These are phyloP conservation scores for Stomatorhinus walkeri DNA, from an alignment of 2,797 vertebrate genomes.

Conservation along the genomic window DNA sequence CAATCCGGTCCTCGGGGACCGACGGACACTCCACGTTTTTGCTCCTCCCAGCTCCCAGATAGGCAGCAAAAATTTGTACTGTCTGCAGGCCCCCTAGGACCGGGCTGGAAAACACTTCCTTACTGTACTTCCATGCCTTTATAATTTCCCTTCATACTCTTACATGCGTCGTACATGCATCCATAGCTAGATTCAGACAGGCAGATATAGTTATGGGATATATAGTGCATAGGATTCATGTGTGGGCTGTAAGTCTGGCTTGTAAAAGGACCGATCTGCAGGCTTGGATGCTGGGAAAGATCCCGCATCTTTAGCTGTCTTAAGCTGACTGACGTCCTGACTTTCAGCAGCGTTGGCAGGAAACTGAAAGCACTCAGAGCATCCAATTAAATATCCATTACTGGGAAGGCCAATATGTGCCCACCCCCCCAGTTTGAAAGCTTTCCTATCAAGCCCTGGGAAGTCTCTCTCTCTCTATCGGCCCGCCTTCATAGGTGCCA, in stretches of 20 bases:
- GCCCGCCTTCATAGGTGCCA: not conserved
- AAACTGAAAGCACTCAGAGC: constrained; percentile 8
- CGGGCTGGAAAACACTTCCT: not conserved
- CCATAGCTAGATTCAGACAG: not conserved
- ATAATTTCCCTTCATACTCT: not conserved
- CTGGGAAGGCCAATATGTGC: not conserved
- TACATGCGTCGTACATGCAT: not conserved
- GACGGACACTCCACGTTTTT: not conserved
- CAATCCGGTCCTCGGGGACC: not conserved
- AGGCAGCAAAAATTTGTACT: not conserved
- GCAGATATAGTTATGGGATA: not conserved
- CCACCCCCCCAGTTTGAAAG: not conserved
- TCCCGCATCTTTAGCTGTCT: not conserved
- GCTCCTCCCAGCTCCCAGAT: not conserved
- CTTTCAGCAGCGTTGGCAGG: not conserved
- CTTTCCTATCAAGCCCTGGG: not conserved
- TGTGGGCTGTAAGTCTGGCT: not conserved
- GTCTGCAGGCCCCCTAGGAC: not conserved
- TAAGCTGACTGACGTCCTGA: not conserved
- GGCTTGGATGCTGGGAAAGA: not conserved
- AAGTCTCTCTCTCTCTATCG: not conserved
- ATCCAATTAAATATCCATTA: constrained; percentile 14
- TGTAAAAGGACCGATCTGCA: not conserved
- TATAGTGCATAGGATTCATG: not conserved
- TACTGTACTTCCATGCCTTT: not conserved